Percentiles rank a stretch among this genome's conserved stretches.
These are phyloP conservation scores for Lycaena phlaeas DNA, from an alignment of 2,888 invertebrate species.

Conservation along the genomic window DNA sequence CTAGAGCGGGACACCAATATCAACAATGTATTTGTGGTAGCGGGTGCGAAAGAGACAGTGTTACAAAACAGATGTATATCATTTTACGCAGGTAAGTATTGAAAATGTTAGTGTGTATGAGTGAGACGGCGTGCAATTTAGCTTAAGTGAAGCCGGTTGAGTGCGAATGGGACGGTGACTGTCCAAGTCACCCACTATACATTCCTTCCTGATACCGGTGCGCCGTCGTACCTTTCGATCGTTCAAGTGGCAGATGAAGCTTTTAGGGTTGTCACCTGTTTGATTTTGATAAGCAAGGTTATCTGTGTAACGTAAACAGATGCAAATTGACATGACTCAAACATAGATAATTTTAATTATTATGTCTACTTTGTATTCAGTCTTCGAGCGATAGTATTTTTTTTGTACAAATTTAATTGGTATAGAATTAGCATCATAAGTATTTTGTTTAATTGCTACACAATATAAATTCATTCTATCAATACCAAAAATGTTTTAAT, in stretches of 20 bases:
- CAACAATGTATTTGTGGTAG: constrained; percentile 57
- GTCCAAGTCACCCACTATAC: constrained; percentile 71
- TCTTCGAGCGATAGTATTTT: no score
- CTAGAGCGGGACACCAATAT: constrained; percentile 59
- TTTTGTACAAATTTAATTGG: no score
- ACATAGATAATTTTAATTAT: neutral
- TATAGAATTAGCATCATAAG: no score
- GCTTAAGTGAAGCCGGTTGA: constrained; percentile 61
- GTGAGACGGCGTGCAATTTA: constrained; percentile 59
- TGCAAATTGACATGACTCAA: neutral
- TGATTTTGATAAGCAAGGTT: constrained; percentile 18
- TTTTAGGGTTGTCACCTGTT: constrained; percentile 62
- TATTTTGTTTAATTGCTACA: no score
- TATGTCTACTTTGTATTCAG: neutral
- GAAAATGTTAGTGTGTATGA: constrained; percentile 66
- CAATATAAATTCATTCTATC: no score
- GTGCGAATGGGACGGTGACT: constrained; percentile 60
- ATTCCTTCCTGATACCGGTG: constrained; percentile 73
- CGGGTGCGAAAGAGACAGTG: constrained; percentile 44
- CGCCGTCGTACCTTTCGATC: constrained; percentile 69
- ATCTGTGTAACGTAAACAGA: constrained; percentile 11
- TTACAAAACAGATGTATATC: constrained; percentile 70
- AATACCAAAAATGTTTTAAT: no score
- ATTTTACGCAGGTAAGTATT: constrained; percentile 72
- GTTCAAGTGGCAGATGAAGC: constrained; percentile 74